Evolutionary conservation across 2,888 invertebrate genomes (phyloP), one percentile per base, ranked within the genome.

Genomic region (Cerastis leucographa): DNA sequence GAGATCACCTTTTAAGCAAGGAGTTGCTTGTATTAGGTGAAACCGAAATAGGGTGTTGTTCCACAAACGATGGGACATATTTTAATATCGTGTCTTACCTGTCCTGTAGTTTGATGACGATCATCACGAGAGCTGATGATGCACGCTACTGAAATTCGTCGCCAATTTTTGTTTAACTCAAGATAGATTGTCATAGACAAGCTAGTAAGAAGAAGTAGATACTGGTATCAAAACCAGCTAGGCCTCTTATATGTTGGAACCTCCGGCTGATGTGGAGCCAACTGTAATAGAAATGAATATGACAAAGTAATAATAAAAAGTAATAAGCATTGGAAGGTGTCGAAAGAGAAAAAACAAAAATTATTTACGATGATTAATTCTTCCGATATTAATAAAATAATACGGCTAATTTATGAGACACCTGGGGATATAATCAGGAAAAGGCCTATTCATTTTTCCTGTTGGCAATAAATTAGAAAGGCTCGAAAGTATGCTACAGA

Each of bases 341-440:
- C 59, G 3, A 8, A 62, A 71, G 19, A 40, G 44, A 71, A 54
- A 12, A 11, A 1, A 42, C 42, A 9, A 22, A 14, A 42, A 42
- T 22, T 66, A 29, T 67, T 72, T 19, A 25, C 12, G 35, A 22
- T 17, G 66, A 64, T 44, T 12, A 17, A 44, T 29, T 73, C 71
- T 17, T 40, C 25, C 25, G 3, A 46, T 70, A 59, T 22, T 59
- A 40, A 71, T 46, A 25, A 29, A 29, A 67, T 25, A 40, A 40
- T 61, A 17, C 22, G 1, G 5, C 19, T 46, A 59, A 74, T 59
- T 56, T 56, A 73, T 70, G 7, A 5, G 35, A 46, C 59, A 70
- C 46, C 35, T 25, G 59, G 8, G 40, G 11, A 22, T 42, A 42
- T 54, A 9, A 35, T n/a, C n/a, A 51, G 14, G 42, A 68, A 72